Percentiles rank a stretch among this genome's conserved stretches.
Conservation (phyloP, 1,140 invertebrate genomes). For the Anastrepha obliqua region DNA sequence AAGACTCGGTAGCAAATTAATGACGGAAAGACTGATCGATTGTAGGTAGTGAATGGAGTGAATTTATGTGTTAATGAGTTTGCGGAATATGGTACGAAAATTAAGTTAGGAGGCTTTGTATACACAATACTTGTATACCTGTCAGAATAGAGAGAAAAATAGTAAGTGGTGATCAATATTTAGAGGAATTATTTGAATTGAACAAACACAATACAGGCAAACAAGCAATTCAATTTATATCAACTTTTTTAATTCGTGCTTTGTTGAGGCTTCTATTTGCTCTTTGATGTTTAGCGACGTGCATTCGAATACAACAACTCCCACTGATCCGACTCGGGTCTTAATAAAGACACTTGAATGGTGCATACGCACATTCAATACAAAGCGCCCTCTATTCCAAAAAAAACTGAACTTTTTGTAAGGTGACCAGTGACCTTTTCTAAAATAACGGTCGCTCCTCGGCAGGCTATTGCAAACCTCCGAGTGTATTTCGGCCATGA, state of each 20-base stretch:
- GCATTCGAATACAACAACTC: background rate
- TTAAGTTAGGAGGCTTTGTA: slow-evolving; percentile 6
- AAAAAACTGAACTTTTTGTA: no score
- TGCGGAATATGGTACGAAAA: background rate
- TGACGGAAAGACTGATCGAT: slow-evolving; percentile 24
- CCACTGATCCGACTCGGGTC: background rate
- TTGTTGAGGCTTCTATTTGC: background rate
- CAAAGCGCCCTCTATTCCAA: no score
- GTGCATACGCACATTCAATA: no score
- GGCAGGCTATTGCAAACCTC: no score
- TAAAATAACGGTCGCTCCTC: no score
- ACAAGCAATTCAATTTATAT: background rate
- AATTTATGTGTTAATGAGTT: background rate
- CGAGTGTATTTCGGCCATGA: no score
- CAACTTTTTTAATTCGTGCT: background rate
- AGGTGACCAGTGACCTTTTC: no score
- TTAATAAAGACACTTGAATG: no score
- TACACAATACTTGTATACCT: background rate
- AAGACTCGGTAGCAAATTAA: background rate
- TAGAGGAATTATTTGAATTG: background rate
- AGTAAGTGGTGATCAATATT: slow-evolving; percentile 1
- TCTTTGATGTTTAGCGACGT: background rate
- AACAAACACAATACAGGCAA: slow-evolving; percentile 53
- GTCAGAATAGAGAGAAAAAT: background rate
- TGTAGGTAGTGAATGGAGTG: background rate